Evolutionary conservation across 2,797 vertebrate genomes (phyloP), one percentile per base, ranked within the genome.

Genomic region (Pangasius krempfi): DNA sequence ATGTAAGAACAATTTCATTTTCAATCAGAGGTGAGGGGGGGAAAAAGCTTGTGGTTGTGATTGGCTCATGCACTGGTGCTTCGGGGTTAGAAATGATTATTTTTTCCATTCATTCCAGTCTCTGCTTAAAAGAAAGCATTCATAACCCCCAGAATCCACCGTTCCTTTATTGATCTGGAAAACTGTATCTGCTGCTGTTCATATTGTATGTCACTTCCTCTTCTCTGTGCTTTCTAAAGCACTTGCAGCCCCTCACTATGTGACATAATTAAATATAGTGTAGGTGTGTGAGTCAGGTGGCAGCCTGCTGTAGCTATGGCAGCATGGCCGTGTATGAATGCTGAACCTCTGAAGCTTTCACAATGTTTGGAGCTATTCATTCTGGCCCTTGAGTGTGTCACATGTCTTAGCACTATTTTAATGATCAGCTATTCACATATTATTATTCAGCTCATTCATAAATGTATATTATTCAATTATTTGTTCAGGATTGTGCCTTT

Each of bases 191-290:
- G 60, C 37, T 60, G 18, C 40, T 88, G 66, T 37, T 44, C 79
- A 58, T 72, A 72, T 87, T 56, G 4, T 62, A 50, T 14, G 40
- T 30, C 82, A 68, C 62, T 47, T 75, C 12, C 37, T 75, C 40
- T 84, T 84, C 54, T 18, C 22, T 52, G 12, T 33, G 54, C 54
- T 73, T 60, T 84, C 79, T 75, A 30, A 85, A 89, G n/a, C 20
- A 12, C 75, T 86, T 52, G 27, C 40, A 47, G 14, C 62, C 64
- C 27, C 82, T 84, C n/a, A 14, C 56, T 52, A 22, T 27, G 30
- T 76, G 70, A 54, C 83, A 84, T 88, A 66, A 76, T 54, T 78
- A 60, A 84, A 76, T 76, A 44, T 40, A 52, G 87, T 54, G 68
- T 66, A 84, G 60, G 60, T 37, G 80, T 50, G 81, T 9, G 62